Conservation (phyloP, 1,140 invertebrate genomes). For the Protaetia brevitarsis region DNA sequence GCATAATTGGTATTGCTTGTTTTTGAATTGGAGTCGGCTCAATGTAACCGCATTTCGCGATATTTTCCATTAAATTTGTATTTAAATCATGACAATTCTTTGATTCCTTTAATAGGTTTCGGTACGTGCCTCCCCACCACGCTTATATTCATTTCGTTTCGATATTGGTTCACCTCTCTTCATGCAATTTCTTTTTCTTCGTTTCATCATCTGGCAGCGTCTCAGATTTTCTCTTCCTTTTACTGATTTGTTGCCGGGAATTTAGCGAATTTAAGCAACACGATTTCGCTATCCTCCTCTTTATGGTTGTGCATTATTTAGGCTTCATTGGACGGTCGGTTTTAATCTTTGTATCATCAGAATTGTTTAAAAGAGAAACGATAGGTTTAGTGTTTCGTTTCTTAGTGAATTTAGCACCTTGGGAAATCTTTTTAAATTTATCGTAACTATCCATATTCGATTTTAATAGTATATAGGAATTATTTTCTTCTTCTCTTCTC, state of each 20-base stretch:
- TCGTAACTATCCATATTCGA: slow-evolving; percentile 71
- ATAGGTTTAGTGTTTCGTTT: slow-evolving; percentile 43
- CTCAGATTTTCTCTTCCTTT: slow-evolving; percentile 42
- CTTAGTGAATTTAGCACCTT: slow-evolving; percentile 61
- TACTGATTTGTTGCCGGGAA: slow-evolving; percentile 24
- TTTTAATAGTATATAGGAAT: no score
- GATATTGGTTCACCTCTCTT: slow-evolving; percentile 59
- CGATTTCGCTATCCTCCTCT: slow-evolving; percentile 41
- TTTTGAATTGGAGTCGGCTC: slow-evolving; percentile 92
- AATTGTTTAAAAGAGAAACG: slow-evolving; percentile 12
- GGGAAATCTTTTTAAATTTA: slow-evolving; percentile 68
- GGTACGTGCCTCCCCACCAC: slow-evolving; percentile 74
- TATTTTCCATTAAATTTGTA: slow-evolving; percentile 66
- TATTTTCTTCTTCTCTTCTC: no score
- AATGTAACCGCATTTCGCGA: slow-evolving; percentile 69
- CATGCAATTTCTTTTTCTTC: slow-evolving; percentile 48
- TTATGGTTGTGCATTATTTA: no score
- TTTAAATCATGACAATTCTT: slow-evolving; percentile 61
- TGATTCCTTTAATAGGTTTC: slow-evolving; percentile 69
- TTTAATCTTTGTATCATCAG: no score
- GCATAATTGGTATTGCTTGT: slow-evolving; percentile 87
- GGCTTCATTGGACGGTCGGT: no score
- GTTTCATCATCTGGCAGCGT: slow-evolving; percentile 44
- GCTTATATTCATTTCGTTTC: slow-evolving; percentile 74
- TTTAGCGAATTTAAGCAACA: slow-evolving; percentile 44